Conservation (phyloP, 92 coral and sea anemone species). For the Hydrozoanthus gracilis region DNA sequence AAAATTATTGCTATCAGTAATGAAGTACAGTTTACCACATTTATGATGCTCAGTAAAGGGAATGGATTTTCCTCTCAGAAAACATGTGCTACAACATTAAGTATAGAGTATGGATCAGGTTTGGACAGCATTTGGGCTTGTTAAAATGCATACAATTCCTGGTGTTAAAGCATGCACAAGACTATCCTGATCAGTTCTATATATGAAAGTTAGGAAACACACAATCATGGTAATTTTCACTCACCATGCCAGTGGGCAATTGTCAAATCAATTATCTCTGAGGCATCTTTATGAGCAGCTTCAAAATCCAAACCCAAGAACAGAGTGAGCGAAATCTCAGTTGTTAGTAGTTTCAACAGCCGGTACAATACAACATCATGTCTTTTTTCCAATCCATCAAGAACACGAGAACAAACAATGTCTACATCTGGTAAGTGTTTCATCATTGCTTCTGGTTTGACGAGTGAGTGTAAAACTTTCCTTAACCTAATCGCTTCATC, state of each 20-base stretch:
- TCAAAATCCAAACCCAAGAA: conserved; percentile 94
- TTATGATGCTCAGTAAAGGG: no score
- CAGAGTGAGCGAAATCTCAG: conserved; percentile 85
- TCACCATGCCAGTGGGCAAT: conserved; percentile 97
- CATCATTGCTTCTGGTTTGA: conserved; percentile 81
- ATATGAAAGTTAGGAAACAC: background rate
- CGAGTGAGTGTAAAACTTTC: conserved; percentile 73
- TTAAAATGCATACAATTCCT: no score
- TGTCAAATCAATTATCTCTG: conserved; percentile 80
- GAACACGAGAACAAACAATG: conserved; percentile 66
- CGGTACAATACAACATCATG: conserved; percentile 74
- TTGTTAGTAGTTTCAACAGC: conserved; percentile 83
- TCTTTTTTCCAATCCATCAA: conserved; percentile 66
- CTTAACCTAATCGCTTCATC: conserved; percentile 88
- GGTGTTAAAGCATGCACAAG: no score
- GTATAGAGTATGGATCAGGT: no score
- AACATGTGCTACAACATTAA: no score
- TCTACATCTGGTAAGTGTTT: conserved; percentile 77
- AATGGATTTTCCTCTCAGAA: no score
- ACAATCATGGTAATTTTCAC: background rate
- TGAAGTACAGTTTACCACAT: no score
- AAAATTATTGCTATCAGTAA: no score
- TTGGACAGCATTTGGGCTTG: no score
- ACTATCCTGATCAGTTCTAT: no score
- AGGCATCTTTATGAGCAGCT: conserved; percentile 72